phyloP scores from a whole-genome alignment of 2,888 invertebrate genomes.

The Polyploca ridens region DNA sequence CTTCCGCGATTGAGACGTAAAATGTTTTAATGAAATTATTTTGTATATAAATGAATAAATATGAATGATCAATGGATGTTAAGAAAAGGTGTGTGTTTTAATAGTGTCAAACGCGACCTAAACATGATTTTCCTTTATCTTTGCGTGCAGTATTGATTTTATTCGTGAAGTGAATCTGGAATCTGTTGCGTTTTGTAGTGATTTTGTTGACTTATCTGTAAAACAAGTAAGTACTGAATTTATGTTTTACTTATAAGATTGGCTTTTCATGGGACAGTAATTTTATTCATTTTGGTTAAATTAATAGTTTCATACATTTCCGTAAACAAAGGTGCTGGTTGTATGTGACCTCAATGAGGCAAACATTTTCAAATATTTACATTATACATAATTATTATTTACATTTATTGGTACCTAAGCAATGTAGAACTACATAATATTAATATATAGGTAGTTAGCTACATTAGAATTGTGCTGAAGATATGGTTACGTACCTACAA shows the following conservation, averaged over 20 bases:
- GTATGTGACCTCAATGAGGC: no score
- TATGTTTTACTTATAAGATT: neutral
- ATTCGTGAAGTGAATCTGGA: slow-evolving; percentile 16
- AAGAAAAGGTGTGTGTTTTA: neutral
- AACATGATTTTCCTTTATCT: neutral
- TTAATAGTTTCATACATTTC: no score
- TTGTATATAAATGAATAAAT: neutral
- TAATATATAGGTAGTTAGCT: no score
- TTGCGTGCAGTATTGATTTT: slow-evolving; percentile 2
- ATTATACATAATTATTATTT: no score
- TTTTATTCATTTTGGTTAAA: no score
- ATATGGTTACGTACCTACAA: no score
- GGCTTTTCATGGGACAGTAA: no score
- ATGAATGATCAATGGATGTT: neutral
- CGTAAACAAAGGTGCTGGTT: no score
- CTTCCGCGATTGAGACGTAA: neutral
- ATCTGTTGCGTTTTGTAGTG: slow-evolving; percentile 27
- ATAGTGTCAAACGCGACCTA: neutral
- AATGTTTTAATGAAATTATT: neutral
- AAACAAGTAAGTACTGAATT: neutral
- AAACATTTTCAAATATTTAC: no score
- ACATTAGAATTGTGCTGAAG: no score
- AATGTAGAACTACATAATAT: no score
- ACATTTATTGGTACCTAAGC: no score
- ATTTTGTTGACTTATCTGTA: slow-evolving; percentile 20